Evolutionary conservation across 2,888 invertebrate species (phyloP), one percentile per base, ranked within the genome.

Genomic region (Ectemnius cavifrons): DNA sequence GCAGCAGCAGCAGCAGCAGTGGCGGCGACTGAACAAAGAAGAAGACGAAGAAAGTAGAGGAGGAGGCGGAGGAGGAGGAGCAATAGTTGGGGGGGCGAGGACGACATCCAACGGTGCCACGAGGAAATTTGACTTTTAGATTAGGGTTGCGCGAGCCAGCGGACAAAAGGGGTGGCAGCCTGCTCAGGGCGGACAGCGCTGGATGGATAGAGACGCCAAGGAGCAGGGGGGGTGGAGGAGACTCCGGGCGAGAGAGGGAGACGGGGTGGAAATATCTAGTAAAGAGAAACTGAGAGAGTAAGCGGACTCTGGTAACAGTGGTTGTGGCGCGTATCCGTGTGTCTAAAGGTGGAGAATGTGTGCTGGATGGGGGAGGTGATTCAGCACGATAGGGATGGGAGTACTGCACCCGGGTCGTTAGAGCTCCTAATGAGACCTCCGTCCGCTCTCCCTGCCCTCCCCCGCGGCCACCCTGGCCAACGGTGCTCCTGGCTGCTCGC

Each of bases 361-460:
- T 75, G 75, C 75, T 71, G 78, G 79, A 84, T 83, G 63, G 74
- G 76, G 69, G 80, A 82, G 86, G 86, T 85, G 86, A 86, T 86
- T 87, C 88, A 86, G 85, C 83, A 82, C 79, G 78, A 81, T 80
- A 83, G 79, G 78, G 81, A 79, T 80, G 83, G 86, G 83, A 83
- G 82, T 83, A 82, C 84, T 85, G 86, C 87, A 87, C 86, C 85
- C 88, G 88, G 90, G 88, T 90, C 90, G 90, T 90, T 90, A 90
- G 88, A 90, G 90, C 90, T 88, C 88, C 89, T 90, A 90, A 90
- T 90, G 90, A 90, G 90, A 88, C 83, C 83, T 77, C 75, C 82
- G 62, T 68, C 71, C 73, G 70, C 69, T 63, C 75, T 49, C 64
- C 58, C 58, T 60, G 23, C 63, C 49, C 23, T 47, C 47, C 64